Evolutionary conservation across 2,888 invertebrate genomes (phyloP).

Genomic region (Platynereis dumerilii): DNA sequence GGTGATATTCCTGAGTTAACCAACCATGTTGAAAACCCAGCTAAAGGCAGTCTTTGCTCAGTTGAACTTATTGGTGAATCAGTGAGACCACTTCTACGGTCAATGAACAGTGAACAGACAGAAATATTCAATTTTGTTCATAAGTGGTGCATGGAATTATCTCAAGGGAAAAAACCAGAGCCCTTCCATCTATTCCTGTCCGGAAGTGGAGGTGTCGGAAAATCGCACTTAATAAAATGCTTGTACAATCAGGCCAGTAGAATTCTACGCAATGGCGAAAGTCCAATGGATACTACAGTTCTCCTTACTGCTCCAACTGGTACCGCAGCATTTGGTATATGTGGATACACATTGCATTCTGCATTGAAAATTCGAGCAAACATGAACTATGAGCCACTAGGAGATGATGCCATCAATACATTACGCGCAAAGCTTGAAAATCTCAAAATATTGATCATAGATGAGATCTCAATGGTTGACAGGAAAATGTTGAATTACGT

Average conservation of each 20-base stretch:
- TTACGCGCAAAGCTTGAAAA: not conserved
- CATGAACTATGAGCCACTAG: not conserved
- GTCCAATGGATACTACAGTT: not conserved
- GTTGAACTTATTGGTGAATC: too few relatives aligned
- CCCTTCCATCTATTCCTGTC: not conserved
- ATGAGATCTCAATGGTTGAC: slow-evolving; percentile 4
- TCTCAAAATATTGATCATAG: not conserved
- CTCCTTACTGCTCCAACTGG: slow-evolving; percentile 6
- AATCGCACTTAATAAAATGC: not conserved
- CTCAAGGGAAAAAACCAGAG: not conserved
- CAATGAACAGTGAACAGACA: too few relatives aligned
- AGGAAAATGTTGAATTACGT: not conserved
- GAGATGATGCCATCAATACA: not conserved
- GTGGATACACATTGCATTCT: not conserved
- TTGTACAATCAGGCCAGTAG: not conserved
- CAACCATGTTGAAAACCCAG: too few relatives aligned
- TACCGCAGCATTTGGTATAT: not conserved
- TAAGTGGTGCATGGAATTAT: not conserved
- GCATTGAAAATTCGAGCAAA: not conserved
- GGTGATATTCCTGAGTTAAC: too few relatives aligned
- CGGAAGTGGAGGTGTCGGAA: not conserved
- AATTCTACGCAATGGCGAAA: too few relatives aligned
- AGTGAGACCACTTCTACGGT: too few relatives aligned
- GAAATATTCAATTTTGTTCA: too few relatives aligned
- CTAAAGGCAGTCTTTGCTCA: too few relatives aligned